Conservation (phyloP, 2,797 vertebrate genomes). For the Amphiprion clarkii region DNA sequence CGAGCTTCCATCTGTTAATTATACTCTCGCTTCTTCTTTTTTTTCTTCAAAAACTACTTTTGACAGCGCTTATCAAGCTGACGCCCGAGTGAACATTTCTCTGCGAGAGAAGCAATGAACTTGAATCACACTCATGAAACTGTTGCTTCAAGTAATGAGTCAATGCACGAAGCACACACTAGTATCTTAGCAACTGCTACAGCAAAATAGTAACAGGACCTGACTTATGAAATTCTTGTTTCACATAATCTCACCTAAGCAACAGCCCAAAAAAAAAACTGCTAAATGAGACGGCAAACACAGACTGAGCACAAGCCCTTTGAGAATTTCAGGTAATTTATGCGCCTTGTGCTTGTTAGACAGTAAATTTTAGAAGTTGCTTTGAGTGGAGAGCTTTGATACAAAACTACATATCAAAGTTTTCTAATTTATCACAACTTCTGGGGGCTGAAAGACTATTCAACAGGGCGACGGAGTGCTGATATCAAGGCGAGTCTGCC, state of each 20-base stretch:
- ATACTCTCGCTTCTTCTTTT: constrained; percentile 16
- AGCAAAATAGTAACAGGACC: constrained; percentile 58
- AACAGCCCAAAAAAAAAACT: constrained; percentile 32
- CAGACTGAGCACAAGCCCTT: constrained; percentile 21
- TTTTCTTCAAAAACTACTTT: constrained; percentile 38
- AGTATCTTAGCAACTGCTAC: constrained; percentile 80
- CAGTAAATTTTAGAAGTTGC: constrained; percentile 35
- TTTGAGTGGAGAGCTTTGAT: constrained; percentile 24
- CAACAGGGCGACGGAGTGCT: background rate
- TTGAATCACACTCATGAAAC: constrained; percentile 56
- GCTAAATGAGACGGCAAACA: constrained; percentile 42
- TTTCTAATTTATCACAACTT: constrained; percentile 24
- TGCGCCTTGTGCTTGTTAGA: constrained; percentile 28
- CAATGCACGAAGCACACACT: constrained; percentile 54
- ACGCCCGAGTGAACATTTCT: constrained; percentile 46
- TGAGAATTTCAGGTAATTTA: constrained; percentile 37
- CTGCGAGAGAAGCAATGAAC: constrained; percentile 48
- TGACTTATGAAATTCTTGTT: constrained; percentile 56
- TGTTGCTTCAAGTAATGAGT: constrained; percentile 68
- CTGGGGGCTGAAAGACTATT: background rate
- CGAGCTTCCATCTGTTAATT: constrained; percentile 38
- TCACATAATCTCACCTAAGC: constrained; percentile 64
- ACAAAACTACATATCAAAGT: background rate
- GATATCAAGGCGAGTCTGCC: background rate
- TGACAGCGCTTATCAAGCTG: constrained; percentile 55